Conservation (phyloP, 2,888 invertebrate genomes). For the Leptinotarsa rubiginosa region DNA sequence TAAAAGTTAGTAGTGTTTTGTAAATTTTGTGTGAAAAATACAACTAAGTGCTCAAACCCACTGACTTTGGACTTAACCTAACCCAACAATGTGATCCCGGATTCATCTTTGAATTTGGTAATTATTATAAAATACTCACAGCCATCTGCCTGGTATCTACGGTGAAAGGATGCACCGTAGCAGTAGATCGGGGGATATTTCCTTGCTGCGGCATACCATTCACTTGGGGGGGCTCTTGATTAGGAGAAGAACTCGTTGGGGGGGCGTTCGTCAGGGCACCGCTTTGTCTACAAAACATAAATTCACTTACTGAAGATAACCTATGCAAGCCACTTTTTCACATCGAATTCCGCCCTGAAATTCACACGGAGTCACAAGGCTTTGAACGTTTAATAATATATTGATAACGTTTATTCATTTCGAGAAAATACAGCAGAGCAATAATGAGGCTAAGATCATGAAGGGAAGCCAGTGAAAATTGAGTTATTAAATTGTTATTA, state of each 20-base stretch:
- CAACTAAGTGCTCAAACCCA: too few relatives aligned
- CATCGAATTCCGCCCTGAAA: neutral
- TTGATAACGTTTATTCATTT: too few relatives aligned
- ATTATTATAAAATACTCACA: conserved; percentile 51
- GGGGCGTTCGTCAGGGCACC: conserved; percentile 59
- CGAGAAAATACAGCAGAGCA: too few relatives aligned
- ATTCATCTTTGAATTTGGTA: too few relatives aligned
- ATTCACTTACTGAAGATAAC: too few relatives aligned
- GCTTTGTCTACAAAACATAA: conserved; percentile 59
- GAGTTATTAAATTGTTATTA: too few relatives aligned
- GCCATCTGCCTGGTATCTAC: conserved; percentile 55
- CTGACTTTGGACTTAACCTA: too few relatives aligned
- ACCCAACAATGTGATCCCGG: neutral
- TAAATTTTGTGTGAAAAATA: too few relatives aligned
- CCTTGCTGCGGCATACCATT: conserved; percentile 63
- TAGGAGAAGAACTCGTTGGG: conserved; percentile 55
- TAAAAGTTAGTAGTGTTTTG: too few relatives aligned
- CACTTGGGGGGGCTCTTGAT: conserved; percentile 53
- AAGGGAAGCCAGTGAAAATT: too few relatives aligned
- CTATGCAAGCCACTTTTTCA: neutral
- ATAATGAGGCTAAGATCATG: too few relatives aligned
- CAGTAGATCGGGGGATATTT: conserved; percentile 59
- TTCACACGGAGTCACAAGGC: neutral
- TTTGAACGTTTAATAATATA: too few relatives aligned
- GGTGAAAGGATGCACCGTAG: conserved; percentile 63